A percentile compares a stretch with the other conserved stretches of the same genome.
Conservation (phyloP, 1,140 invertebrate species). For the Cataglyphis hispanica region DNA sequence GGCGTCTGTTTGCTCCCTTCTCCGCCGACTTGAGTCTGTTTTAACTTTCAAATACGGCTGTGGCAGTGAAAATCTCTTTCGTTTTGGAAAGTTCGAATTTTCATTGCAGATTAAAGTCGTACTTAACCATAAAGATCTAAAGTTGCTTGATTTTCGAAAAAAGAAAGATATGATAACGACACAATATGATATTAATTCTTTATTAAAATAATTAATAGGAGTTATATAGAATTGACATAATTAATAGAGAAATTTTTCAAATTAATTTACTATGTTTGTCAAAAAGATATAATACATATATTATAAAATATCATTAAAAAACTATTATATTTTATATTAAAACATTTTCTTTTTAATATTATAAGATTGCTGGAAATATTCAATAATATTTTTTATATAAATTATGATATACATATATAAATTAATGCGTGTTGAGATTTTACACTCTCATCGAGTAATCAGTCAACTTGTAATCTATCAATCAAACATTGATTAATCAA, state of each 20-base stretch:
- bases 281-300: not conserved
- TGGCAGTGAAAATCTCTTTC: not conserved
- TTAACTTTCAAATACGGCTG: conserved; percentile 72
- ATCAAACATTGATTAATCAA: conserved; percentile 2
- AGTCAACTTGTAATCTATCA: not conserved
- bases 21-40: conserved; percentile 28
- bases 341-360: not conserved
- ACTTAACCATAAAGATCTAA: not conserved
- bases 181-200: not conserved
- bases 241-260: not conserved
- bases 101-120: conserved; percentile 17
- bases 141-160: not conserved
- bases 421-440: not conserved
- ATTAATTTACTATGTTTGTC: conserved; percentile 16
- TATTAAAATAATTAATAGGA: not conserved
- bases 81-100: conserved; percentile 44
- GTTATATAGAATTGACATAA: no score
- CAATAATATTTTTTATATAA: not conserved
- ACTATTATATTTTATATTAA: conserved; percentile 6
- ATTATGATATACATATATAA: not conserved
- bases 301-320: not conserved
- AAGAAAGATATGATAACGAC: not conserved
- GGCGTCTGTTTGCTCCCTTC: conserved; percentile 41
- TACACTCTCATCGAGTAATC: not conserved
- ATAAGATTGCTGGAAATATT: not conserved